These are phyloP conservation scores for Coturnix japonica DNA, from an alignment of 2,113 vertebrate genomes.

Conservation along the genomic window DNA sequence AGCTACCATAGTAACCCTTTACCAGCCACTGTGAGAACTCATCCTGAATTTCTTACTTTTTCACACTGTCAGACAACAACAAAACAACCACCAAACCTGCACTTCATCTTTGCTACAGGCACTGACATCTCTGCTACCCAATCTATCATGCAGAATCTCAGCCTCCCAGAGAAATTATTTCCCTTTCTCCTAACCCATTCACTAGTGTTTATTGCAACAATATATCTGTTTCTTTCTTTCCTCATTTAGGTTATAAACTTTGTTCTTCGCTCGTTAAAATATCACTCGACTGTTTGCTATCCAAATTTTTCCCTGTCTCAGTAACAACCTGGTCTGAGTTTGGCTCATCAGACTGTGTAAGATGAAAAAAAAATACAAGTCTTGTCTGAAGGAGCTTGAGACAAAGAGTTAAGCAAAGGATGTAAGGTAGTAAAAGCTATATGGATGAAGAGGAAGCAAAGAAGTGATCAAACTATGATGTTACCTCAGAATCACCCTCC, in stretches of 20 bases:
- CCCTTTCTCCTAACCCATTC: neutral
- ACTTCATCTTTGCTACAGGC: neutral
- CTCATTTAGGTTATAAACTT: neutral
- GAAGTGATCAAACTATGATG: neutral
- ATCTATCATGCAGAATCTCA: neutral
- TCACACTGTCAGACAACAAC: neutral
- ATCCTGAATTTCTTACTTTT: neutral
- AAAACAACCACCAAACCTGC: too few relatives aligned
- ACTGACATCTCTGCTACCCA: neutral
- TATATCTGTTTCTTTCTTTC: neutral
- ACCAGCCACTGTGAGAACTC: neutral
- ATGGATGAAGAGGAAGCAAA: neutral
- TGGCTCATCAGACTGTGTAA: neutral
- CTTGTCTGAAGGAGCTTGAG: neutral
- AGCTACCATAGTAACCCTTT: neutral
- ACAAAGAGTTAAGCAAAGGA: neutral
- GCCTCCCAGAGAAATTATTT: neutral
- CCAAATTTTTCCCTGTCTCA: neutral
- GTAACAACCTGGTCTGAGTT: neutral
- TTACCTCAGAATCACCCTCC: neutral
- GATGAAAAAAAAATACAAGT: neutral
- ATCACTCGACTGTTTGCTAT: neutral
- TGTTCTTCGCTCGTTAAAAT: neutral
- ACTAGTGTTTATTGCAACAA: neutral
- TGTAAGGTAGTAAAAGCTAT: neutral